Percentiles rank a stretch among this genome's conserved stretches.
Evolutionary conservation across 1,140 invertebrate genomes (phyloP).

Genomic region (Philaenus spumarius): DNA sequence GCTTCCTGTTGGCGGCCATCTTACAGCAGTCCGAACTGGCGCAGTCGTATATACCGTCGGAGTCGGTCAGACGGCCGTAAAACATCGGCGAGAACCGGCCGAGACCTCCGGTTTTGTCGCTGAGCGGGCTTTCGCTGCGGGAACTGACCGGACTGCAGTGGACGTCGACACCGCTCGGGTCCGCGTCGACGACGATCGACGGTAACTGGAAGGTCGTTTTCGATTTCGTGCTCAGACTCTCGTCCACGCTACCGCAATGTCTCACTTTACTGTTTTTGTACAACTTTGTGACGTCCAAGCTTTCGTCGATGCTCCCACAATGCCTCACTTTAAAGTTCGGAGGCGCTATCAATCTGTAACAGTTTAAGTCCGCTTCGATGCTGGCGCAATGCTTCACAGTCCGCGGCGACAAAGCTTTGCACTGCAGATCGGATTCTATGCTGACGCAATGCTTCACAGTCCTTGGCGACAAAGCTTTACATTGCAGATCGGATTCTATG

Average conservation of each 20-base stretch:
- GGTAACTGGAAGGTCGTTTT: conserved; percentile 49
- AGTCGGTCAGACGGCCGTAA: conserved; percentile 61
- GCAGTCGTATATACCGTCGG: conserved; percentile 68
- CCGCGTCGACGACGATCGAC: conserved; percentile 52
- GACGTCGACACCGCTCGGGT: conserved; percentile 41
- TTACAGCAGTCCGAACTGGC: conserved; percentile 57
- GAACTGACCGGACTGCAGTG: conserved; percentile 59
- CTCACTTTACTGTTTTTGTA: conserved; percentile 32
- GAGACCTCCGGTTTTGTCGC: conserved; percentile 53
- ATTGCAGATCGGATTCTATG: conserved; percentile 11
- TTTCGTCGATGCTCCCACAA: conserved; percentile 40
- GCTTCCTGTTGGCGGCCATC: conserved; percentile 26
- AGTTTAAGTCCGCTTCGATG: conserved; percentile 25
- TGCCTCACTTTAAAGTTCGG: conserved; percentile 36
- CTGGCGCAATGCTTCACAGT: too few relatives aligned
- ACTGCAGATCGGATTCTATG: too few relatives aligned
- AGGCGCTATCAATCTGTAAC: conserved; percentile 30
- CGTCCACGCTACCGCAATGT: conserved; percentile 38
- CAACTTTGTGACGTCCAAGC: conserved; percentile 40
- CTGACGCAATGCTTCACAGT: conserved; percentile 26
- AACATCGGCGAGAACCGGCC: conserved; percentile 60
- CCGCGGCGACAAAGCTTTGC: too few relatives aligned
- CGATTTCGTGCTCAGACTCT: conserved; percentile 38
- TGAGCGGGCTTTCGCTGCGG: conserved; percentile 65
- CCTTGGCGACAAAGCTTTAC: not conserved